These are phyloP conservation scores for Ailurus styani DNA, from an alignment of 2,113 vertebrate species.

Conservation along the genomic window DNA sequence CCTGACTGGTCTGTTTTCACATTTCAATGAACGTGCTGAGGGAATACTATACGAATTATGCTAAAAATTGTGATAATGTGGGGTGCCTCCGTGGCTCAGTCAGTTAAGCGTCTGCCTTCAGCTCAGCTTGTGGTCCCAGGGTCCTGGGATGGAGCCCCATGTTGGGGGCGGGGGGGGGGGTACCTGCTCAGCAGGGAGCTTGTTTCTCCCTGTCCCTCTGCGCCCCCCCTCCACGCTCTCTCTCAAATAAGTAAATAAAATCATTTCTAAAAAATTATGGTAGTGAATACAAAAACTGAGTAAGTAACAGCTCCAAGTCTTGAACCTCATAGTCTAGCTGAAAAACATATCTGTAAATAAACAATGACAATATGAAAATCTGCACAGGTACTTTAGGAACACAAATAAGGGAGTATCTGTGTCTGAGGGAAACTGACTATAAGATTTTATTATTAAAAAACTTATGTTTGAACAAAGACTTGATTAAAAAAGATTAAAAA, in stretches of 20 bases:
- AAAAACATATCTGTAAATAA: neutral
- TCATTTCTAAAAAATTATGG: neutral
- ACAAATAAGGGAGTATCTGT: neutral
- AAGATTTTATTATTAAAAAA: neutral
- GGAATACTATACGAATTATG: neutral
- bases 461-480: neutral
- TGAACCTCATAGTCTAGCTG: neutral
- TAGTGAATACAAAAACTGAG: neutral
- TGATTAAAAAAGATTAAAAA: neutral
- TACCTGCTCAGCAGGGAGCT: neutral
- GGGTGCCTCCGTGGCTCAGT: neutral
- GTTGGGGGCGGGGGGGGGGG: no score
- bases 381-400: neutral
- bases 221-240: neutral
- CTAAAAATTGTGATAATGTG: neutral
- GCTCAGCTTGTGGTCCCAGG: neutral
- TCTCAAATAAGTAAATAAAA: neutral
- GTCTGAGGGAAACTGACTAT: neutral
- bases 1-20: neutral
- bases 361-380: neutral
- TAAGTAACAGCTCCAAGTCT: neutral
- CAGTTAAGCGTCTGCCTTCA: neutral
- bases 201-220: neutral
- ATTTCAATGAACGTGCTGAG: neutral
- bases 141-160: neutral